Percentiles rank a stretch among this genome's conserved stretches.
These are phyloP conservation scores for Chelidonichthys spinosus DNA, from an alignment of 2,797 vertebrate species.

Conservation along the genomic window DNA sequence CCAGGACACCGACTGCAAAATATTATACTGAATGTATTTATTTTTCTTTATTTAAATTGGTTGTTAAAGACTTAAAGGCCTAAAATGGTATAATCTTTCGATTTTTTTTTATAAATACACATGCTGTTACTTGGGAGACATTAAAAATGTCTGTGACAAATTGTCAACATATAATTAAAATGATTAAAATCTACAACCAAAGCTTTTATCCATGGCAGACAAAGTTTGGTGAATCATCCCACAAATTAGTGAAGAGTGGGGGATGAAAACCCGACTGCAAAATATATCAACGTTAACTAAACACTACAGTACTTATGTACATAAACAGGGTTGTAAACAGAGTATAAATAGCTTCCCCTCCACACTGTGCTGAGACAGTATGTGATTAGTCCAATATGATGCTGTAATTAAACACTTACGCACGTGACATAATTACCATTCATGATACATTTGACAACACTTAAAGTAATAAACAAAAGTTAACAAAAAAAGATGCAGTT, in stretches of 20 bases:
- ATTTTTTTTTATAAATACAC: constrained; percentile 9
- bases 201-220: constrained; percentile 21
- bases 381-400: constrained; percentile 12
- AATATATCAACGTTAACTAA: constrained; percentile 29
- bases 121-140: constrained; percentile 17
- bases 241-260: constrained; percentile 16
- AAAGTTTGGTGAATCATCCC: constrained; percentile 30
- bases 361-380: constrained; percentile 4
- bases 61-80: background rate
- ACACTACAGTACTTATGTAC: constrained; percentile 21
- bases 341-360: constrained; percentile 12
- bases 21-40: background rate
- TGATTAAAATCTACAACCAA: constrained; percentile 16
- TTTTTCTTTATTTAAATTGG: background rate
- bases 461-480: background rate
- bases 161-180: constrained; percentile 42
- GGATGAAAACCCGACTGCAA: constrained; percentile 21
- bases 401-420: background rate
- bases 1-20: background rate
- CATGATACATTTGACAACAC: background rate
- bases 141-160: constrained; percentile 15
- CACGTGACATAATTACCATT: background rate
- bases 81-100: background rate
- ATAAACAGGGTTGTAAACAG: constrained; percentile 35
- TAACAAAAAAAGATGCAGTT: constrained; percentile 8